Conservation (phyloP, 2,113 vertebrate species). For the Micronycteris hirsuta region DNA sequence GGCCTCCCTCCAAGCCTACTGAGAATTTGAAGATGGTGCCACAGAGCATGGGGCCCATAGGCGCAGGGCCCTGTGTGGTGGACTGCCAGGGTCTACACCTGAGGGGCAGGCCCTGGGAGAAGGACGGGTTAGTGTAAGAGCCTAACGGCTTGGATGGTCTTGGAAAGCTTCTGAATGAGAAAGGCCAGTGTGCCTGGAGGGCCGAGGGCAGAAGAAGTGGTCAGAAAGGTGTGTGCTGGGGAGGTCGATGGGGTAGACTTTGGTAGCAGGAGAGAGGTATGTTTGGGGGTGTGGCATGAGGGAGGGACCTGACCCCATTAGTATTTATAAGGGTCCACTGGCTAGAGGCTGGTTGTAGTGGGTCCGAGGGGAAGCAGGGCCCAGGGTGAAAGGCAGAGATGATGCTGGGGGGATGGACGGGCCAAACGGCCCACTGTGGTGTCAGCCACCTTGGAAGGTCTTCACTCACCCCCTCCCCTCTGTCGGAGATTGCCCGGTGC, state of each 20-base stretch:
- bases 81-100: rapidly evolving
- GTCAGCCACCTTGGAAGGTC: background rate
- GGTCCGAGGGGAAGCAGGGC: background rate
- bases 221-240: background rate
- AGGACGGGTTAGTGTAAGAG: background rate
- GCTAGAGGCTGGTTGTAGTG: background rate
- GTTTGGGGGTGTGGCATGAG: background rate
- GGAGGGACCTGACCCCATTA: background rate
- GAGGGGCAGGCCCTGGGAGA: background rate
- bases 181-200: background rate
- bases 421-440: background rate
- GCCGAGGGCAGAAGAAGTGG: background rate
- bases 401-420: background rate
- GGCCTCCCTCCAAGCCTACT: rapidly evolving
- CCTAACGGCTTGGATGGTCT: background rate
- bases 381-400: background rate
- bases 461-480: rapidly evolving
- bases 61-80: background rate
- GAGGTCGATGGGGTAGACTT: background rate
- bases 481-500: background rate
- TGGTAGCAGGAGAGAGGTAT: background rate
- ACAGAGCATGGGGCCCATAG: background rate
- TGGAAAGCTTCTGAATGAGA: background rate
- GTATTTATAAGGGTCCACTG: background rate
- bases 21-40: background rate